phyloP scores from a whole-genome alignment of 2,113 vertebrate genomes.

The Psilopogon haemacephalus region DNA sequence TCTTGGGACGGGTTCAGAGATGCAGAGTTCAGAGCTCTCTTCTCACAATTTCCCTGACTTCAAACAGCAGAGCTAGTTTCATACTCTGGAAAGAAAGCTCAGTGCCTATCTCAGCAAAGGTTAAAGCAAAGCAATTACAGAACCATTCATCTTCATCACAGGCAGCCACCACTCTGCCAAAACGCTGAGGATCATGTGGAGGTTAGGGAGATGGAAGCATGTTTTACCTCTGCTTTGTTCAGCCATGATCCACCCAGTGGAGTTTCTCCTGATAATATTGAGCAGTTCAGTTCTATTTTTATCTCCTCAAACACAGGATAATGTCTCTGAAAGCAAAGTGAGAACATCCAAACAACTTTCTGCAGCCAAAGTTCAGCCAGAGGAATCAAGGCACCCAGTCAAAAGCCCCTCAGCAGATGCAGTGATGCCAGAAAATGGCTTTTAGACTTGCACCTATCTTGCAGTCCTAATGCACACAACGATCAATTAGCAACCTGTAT shows the following conservation, averaged over 20 bases:
- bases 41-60: not conserved
- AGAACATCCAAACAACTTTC: slow-evolving; percentile 12
- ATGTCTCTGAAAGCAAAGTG: not conserved
- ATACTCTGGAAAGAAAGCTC: not conserved
- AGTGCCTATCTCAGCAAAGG: not conserved
- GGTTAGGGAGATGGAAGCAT: not conserved
- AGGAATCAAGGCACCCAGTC: not conserved
- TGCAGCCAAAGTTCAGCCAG: not conserved
- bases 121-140: not conserved
- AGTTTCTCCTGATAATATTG: not conserved
- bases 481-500: not conserved
- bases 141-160: not conserved
- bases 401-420: not conserved
- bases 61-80: not conserved
- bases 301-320: not conserved
- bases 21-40: not conserved
- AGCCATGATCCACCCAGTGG: not conserved
- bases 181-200: not conserved
- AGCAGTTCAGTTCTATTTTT: not conserved
- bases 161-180: not conserved
- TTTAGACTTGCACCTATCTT: not conserved
- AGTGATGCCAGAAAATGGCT: not conserved
- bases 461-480: not conserved
- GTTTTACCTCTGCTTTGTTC: not conserved
- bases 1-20: not conserved